phyloP scores from a whole-genome alignment of 1,140 invertebrate species.

The Archivesica marissinica region DNA sequence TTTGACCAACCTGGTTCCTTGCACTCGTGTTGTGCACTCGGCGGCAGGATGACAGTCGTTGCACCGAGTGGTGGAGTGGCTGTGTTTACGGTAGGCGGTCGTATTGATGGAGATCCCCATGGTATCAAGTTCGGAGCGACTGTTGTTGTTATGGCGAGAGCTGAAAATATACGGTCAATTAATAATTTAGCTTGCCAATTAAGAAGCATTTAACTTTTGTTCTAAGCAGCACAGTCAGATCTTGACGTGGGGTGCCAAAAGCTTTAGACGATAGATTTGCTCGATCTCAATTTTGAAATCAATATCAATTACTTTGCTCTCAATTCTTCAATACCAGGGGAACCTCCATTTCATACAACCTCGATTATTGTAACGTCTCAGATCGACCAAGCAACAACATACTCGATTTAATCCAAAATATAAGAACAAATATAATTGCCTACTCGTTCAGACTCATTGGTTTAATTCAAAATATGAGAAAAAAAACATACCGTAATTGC shows the following conservation, averaged over 20 bases:
- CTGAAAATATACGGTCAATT: constrained; percentile 13
- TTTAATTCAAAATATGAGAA: background rate
- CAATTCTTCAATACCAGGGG: background rate
- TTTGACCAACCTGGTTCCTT: constrained; percentile 89
- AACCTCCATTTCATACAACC: background rate
- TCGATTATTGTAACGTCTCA: too few relatives aligned
- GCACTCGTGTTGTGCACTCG: constrained; percentile 74
- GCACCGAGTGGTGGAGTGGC: background rate
- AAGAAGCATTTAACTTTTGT: background rate
- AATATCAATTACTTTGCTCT: background rate
- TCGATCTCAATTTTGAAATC: background rate
- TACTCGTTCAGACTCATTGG: too few relatives aligned
- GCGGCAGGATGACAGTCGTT: background rate
- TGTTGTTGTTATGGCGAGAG: constrained; percentile 15
- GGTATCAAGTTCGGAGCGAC: constrained; percentile 11
- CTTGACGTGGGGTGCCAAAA: background rate
- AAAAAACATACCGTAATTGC: background rate
- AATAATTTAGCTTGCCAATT: background rate
- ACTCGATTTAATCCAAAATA: too few relatives aligned
- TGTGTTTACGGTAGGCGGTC: background rate
- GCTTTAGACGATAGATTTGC: background rate
- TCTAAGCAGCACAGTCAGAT: background rate
- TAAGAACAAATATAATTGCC: too few relatives aligned
- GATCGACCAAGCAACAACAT: too few relatives aligned
- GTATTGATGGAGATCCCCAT: background rate